These are phyloP conservation scores for Hirtodrosophila alboralis DNA, from an alignment of 2,888 invertebrate genomes.

Conservation along the genomic window DNA sequence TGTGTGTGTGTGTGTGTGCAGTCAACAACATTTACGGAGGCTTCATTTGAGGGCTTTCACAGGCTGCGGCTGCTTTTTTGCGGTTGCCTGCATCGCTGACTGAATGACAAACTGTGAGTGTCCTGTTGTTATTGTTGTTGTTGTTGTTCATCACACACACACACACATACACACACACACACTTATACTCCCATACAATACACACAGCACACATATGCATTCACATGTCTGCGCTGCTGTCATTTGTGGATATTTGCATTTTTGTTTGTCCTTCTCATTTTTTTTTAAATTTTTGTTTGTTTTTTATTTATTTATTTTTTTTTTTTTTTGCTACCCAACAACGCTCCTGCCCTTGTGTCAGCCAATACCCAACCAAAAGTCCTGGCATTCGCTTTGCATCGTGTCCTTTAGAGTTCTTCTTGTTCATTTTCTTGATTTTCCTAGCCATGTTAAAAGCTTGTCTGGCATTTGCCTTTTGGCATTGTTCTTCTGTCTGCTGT, in stretches of 20 bases:
- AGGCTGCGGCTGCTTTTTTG: constrained; percentile 29
- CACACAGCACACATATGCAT: constrained; percentile 4
- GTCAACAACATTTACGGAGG: constrained; percentile 8
- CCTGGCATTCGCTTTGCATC: neutral
- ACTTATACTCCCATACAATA: constrained; percentile 12
- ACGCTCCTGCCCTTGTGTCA: neutral
- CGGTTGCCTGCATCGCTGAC: constrained; percentile 32
- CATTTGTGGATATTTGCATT: constrained; percentile 53
- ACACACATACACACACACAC: constrained; percentile 5
- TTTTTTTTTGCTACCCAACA: neutral
- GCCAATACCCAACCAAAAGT: neutral
- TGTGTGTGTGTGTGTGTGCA: constrained; percentile 14
- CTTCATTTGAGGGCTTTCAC: constrained; percentile 12
- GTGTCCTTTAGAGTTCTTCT: constrained; percentile 1
- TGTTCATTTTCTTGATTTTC: neutral
- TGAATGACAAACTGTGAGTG: constrained; percentile 23
- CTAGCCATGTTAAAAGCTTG: neutral
- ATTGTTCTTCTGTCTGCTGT: neutral
- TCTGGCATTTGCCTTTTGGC: constrained; percentile 1
- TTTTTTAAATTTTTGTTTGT: too few relatives aligned
- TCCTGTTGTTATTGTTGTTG: constrained; percentile 14
- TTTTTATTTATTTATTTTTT: too few relatives aligned
- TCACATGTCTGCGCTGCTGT: constrained; percentile 24
- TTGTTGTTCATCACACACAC: constrained; percentile 16
- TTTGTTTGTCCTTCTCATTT: constrained; percentile 29